Evolutionary conservation across 2,797 vertebrate genomes (phyloP).

Genomic region (Potorous gilbertii): DNA sequence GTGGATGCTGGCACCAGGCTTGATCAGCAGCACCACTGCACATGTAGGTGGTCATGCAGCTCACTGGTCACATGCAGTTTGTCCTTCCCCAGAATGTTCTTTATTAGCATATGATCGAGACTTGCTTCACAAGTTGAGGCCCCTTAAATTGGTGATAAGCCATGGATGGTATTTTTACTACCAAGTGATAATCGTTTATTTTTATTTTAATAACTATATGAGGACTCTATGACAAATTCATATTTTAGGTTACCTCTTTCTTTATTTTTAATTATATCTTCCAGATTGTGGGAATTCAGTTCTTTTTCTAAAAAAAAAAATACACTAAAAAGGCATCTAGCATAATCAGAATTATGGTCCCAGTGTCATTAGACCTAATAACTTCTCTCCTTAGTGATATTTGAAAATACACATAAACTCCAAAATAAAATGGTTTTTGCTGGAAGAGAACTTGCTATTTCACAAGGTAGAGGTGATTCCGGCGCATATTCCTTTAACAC

Average conservation of each 20-base stretch:
- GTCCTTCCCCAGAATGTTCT: constrained; percentile 64
- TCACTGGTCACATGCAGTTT: constrained; percentile 52
- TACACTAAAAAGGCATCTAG: constrained; percentile 76
- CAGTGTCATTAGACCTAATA: constrained; percentile 25
- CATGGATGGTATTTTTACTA: constrained; percentile 57
- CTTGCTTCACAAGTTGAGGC: constrained; percentile 42
- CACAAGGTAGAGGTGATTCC: neutral
- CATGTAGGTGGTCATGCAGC: constrained; percentile 69
- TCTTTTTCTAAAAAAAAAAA: constrained; percentile 70
- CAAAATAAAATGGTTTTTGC: neutral
- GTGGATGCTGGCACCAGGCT: constrained; percentile 75
- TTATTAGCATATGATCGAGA: constrained; percentile 39
- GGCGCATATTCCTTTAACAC: neutral
- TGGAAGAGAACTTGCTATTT: neutral
- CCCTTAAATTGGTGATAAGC: constrained; percentile 64
- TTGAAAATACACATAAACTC: neutral
- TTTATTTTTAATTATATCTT: constrained; percentile 62
- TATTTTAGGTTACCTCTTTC: constrained; percentile 59
- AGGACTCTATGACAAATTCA: constrained; percentile 62
- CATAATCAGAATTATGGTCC: constrained; percentile 77
- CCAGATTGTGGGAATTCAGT: constrained; percentile 76
- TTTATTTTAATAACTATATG: constrained; percentile 55
- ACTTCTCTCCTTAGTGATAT: neutral
- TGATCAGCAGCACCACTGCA: constrained; percentile 78
- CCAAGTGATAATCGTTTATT: constrained; percentile 52